Percentiles rank a stretch among this genome's conserved stretches.
phyloP scores from a whole-genome alignment of 2,888 invertebrate genomes.

The Arrhopalites spinosus region DNA sequence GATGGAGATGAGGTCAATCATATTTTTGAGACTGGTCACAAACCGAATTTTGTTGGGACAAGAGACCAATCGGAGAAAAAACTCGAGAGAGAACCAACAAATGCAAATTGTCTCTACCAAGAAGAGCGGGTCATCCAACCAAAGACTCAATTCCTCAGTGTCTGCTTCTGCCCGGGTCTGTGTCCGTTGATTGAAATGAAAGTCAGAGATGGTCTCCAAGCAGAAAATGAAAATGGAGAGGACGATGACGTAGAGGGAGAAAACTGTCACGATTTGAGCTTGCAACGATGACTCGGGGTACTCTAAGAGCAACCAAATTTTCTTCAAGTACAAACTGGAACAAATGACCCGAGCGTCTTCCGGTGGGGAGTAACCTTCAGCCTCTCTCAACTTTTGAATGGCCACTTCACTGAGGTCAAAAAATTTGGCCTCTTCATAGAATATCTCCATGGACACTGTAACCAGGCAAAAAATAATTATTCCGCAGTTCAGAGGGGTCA shows the following conservation, averaged over 20 bases:
- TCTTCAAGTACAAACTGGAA: conserved; percentile 41
- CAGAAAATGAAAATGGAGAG: conserved; percentile 48
- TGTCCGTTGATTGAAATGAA: neutral
- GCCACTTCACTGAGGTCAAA: conserved; percentile 44
- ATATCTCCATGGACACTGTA: conserved; percentile 39
- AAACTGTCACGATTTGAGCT: conserved; percentile 43
- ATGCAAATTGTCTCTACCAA: conserved; percentile 45
- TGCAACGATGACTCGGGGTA: conserved; percentile 47
- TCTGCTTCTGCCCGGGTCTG: neutral
- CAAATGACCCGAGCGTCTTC: conserved; percentile 41
- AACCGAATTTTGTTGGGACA: conserved; percentile 40
- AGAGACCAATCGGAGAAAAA: conserved; percentile 28
- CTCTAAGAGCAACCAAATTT: conserved; percentile 53
- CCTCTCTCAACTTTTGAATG: conserved; percentile 27
- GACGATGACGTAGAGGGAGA: conserved; percentile 45
- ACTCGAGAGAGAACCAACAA: conserved; percentile 48
- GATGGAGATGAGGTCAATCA: conserved; percentile 50
- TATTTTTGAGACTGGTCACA: conserved; percentile 41
- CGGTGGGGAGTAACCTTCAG: conserved; percentile 39
- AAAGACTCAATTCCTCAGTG: neutral
- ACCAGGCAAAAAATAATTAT: neutral
- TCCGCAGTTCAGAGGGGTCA: too few species aligned
- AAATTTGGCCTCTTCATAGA: conserved; percentile 49
- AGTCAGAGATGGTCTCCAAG: conserved; percentile 42
- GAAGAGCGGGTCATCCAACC: conserved; percentile 42